Conservation (phyloP, 2,797 vertebrate genomes). For the Oreonectes daqikongensis region DNA sequence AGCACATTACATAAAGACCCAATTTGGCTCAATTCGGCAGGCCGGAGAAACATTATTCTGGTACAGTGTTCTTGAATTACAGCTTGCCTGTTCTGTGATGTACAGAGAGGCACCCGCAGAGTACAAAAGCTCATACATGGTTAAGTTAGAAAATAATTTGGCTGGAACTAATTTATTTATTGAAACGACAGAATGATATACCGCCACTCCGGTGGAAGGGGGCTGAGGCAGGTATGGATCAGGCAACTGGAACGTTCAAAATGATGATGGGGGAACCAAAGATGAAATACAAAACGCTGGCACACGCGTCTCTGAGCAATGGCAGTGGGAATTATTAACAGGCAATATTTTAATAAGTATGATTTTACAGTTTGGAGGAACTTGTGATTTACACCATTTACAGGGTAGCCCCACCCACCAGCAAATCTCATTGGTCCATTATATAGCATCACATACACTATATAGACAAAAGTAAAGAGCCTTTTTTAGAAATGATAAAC, state of each 20-base stretch:
- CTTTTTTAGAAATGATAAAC: too few relatives aligned
- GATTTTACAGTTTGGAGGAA: background rate
- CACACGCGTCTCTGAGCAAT: background rate
- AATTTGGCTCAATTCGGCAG: constrained; percentile 1
- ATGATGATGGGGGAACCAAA: constrained; percentile 29
- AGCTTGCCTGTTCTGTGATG: constrained; percentile 34
- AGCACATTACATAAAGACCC: background rate
- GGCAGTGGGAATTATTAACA: constrained; percentile 13
- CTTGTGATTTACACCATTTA: background rate
- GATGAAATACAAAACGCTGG: constrained; percentile 8
- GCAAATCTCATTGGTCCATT: background rate
- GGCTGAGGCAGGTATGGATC: constrained; percentile 48
- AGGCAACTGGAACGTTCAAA: constrained; percentile 46
- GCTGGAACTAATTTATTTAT: constrained; percentile 58
- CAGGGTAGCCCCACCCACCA: background rate
- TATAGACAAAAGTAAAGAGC: background rate
- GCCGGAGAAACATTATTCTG: constrained; percentile 27
- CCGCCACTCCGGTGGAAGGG: constrained; percentile 22
- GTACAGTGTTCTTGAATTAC: constrained; percentile 19
- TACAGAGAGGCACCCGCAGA: constrained; percentile 29
- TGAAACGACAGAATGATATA: constrained; percentile 55
- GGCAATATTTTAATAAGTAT: background rate
- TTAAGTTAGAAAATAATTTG: constrained; percentile 51
- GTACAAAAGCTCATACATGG: constrained; percentile 43
- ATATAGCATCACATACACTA: background rate